Conservation (phyloP, 1,140 invertebrate genomes). For the Sesamia nonagrioides region DNA sequence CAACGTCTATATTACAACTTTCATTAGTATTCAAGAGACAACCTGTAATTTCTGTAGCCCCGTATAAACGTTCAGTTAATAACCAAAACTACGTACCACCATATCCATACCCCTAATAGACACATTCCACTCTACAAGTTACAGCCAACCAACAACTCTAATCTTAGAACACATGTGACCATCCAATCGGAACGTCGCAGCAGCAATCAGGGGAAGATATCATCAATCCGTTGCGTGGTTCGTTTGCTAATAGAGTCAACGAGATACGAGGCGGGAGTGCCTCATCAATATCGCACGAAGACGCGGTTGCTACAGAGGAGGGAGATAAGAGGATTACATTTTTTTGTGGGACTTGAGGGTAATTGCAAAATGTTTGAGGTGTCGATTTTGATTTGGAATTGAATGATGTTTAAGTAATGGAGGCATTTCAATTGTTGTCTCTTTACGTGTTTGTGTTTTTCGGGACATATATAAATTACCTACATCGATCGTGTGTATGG, state of each 20-base stretch:
- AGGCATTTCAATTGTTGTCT: too few relatives aligned
- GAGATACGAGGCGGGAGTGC: slow-evolving; percentile 33
- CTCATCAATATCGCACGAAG: slow-evolving; percentile 49
- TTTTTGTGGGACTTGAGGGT: slow-evolving; percentile 2
- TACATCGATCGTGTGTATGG: too few relatives aligned
- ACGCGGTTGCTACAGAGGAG: neutral
- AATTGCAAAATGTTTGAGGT: neutral
- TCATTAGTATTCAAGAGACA: too few relatives aligned
- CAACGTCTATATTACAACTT: too few relatives aligned
- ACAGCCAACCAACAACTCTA: neutral
- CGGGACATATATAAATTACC: too few relatives aligned
- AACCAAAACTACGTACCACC: too few relatives aligned
- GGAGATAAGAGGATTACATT: neutral
- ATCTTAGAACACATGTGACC: slow-evolving; percentile 38
- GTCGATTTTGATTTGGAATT: neutral
- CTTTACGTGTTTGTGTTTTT: too few relatives aligned
- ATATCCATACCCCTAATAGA: neutral
- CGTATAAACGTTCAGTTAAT: too few relatives aligned
- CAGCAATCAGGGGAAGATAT: slow-evolving; percentile 42
- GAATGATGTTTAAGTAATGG: neutral
- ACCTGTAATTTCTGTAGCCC: too few relatives aligned
- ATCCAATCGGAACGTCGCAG: slow-evolving; percentile 43
- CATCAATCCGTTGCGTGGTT: slow-evolving; percentile 52
- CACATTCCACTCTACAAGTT: neutral
- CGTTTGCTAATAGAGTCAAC: slow-evolving; percentile 55